Conservation (phyloP, 2,113 vertebrate species). For the Onychorhynchus coronatus region DNA sequence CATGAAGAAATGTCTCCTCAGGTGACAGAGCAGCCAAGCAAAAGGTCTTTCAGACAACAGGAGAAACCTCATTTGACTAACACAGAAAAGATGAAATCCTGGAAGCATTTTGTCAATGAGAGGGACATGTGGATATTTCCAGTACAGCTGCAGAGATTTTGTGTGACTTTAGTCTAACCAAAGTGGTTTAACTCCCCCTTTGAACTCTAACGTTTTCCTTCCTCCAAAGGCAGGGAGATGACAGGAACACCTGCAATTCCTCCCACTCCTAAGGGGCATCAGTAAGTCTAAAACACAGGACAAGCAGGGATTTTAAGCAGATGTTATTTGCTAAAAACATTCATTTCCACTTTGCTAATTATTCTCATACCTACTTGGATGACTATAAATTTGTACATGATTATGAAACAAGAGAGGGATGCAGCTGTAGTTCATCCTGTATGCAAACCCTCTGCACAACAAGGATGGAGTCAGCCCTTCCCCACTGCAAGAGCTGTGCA, state of each 20-base stretch:
- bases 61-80: background rate
- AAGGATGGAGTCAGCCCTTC: background rate
- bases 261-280: background rate
- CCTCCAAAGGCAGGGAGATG: background rate
- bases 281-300: background rate
- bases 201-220: background rate
- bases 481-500: background rate
- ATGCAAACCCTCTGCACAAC: background rate
- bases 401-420: conserved; percentile 15
- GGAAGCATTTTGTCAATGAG: background rate
- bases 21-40: background rate
- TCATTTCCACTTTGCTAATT: background rate
- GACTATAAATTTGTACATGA: background rate
- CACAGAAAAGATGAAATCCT: background rate
- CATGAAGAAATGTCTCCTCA: background rate
- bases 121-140: background rate
- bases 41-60: background rate
- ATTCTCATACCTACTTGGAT: background rate
- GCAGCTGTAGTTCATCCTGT: background rate
- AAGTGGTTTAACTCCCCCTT: background rate
- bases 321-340: background rate
- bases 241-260: background rate
- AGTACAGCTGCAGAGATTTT: background rate
- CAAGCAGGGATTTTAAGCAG: background rate
- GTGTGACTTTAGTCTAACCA: background rate